Percentiles rank a stretch among this genome's conserved stretches.
These are phyloP conservation scores for Sphaeramia orbicularis DNA, from an alignment of 2,797 vertebrate genomes.

Conservation along the genomic window DNA sequence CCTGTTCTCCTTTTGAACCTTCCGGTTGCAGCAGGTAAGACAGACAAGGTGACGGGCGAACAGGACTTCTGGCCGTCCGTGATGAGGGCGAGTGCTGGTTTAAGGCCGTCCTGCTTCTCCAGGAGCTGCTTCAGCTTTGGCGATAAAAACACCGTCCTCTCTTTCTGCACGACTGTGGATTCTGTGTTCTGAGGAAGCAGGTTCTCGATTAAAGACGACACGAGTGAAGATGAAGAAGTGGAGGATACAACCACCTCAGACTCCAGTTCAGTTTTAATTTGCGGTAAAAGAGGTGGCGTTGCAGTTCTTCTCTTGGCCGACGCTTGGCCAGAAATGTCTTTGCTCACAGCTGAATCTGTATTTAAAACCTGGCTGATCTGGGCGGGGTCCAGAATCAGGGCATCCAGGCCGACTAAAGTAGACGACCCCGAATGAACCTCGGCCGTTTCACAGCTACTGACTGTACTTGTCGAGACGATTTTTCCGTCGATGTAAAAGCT, in stretches of 20 bases:
- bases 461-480: slow-evolving; percentile 91
- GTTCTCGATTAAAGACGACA: slow-evolving; percentile 78
- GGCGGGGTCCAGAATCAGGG: slow-evolving; percentile 88
- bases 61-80: slow-evolving; percentile 88
- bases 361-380: slow-evolving; percentile 88
- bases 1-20: slow-evolving; percentile 95
- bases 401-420: slow-evolving; percentile 90
- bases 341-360: slow-evolving; percentile 75
- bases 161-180: slow-evolving; percentile 86
- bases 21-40: slow-evolving; percentile 86
- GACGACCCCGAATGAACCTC: slow-evolving; percentile 89
- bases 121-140: slow-evolving; percentile 95
- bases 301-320: slow-evolving; percentile 91
- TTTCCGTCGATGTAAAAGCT: slow-evolving; percentile 97
- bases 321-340: slow-evolving; percentile 86
- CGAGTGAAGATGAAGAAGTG: slow-evolving; percentile 82
- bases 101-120: slow-evolving; percentile 91
- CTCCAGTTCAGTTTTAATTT: slow-evolving; percentile 93
- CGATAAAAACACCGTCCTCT: slow-evolving; percentile 92
- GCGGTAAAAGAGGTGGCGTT: slow-evolving; percentile 92
- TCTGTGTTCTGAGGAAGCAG: slow-evolving; percentile 85
- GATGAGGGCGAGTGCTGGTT: slow-evolving; percentile 83
- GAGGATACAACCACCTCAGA: slow-evolving; percentile 85
- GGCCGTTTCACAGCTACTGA: slow-evolving; percentile 91
- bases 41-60: slow-evolving; percentile 85